phyloP scores from a whole-genome alignment of 2,113 vertebrate species.

The Amazona vittata region DNA sequence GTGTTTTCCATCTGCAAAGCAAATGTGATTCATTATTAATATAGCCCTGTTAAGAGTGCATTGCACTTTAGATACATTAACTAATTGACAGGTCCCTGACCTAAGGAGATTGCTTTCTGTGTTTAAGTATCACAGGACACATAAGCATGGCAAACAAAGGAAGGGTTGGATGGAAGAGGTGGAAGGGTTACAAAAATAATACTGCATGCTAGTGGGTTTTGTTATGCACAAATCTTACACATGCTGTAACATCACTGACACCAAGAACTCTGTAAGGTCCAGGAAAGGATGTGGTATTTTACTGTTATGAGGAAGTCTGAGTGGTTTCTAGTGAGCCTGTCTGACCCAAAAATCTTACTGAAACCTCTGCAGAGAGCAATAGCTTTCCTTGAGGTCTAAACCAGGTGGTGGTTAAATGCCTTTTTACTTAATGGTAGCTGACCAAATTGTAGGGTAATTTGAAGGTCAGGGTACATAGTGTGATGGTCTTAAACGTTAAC shows the following conservation, averaged over 20 bases:
- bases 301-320: neutral
- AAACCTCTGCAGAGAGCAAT: neutral
- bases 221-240: neutral
- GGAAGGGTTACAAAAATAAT: neutral
- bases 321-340: neutral
- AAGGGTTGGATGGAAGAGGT: neutral
- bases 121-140: neutral
- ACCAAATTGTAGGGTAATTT: neutral
- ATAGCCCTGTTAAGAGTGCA: neutral
- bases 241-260: neutral
- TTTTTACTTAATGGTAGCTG: neutral
- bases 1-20: neutral
- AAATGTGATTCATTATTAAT: constrained; percentile 32
- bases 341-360: neutral
- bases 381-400: neutral
- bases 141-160: neutral
- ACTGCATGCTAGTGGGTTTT: neutral
- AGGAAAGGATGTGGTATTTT: neutral
- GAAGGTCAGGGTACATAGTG: rapidly evolving
- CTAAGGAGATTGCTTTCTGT: neutral
- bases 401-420: neutral
- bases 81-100: neutral
- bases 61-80: neutral
- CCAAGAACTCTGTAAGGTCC: neutral
- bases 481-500: neutral